Conservation (phyloP, 1,140 invertebrate species). For the Danaus melanippus region DNA sequence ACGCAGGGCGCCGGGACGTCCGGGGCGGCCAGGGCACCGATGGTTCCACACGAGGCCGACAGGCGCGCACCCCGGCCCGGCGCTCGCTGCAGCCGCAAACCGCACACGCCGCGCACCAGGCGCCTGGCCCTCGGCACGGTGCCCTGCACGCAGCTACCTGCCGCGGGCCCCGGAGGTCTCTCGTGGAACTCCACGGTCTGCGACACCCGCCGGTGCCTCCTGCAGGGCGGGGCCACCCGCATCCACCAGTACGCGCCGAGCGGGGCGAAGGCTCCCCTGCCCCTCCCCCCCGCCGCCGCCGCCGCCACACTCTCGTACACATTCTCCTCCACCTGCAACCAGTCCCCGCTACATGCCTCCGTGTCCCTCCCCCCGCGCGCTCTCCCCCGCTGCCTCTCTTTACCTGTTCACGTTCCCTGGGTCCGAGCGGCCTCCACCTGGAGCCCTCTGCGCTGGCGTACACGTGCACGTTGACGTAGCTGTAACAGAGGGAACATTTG, state of each 20-base stretch:
- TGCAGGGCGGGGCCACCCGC: slow-evolving; percentile 24
- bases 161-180: slow-evolving; percentile 1
- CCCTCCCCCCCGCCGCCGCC: slow-evolving; percentile 4
- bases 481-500: not conserved
- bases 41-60: slow-evolving; percentile 38
- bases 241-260: slow-evolving; percentile 21
- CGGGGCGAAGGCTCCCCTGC: slow-evolving; percentile 16
- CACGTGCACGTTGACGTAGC: slow-evolving; percentile 26
- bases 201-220: slow-evolving; percentile 30
- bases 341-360: slow-evolving; percentile 7
- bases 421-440: slow-evolving; percentile 8
- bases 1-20: slow-evolving; percentile 25
- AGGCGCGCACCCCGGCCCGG: slow-evolving; percentile 20
- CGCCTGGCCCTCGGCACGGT: slow-evolving; percentile 17
- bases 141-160: slow-evolving; percentile 1
- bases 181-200: slow-evolving; percentile 28
- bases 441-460: slow-evolving; percentile 17
- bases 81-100: slow-evolving; percentile 15
- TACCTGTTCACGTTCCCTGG: slow-evolving; percentile 5
- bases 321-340: slow-evolving; percentile 17
- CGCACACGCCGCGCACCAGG: slow-evolving; percentile 18
- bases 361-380: slow-evolving; percentile 3
- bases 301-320: slow-evolving; percentile 23
- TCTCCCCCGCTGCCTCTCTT: slow-evolving; percentile 3
- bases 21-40: slow-evolving; percentile 25